Percentiles rank a stretch among this genome's conserved stretches.
phyloP scores from a whole-genome alignment of 2,113 vertebrate species.

The Menura novaehollandiae region DNA sequence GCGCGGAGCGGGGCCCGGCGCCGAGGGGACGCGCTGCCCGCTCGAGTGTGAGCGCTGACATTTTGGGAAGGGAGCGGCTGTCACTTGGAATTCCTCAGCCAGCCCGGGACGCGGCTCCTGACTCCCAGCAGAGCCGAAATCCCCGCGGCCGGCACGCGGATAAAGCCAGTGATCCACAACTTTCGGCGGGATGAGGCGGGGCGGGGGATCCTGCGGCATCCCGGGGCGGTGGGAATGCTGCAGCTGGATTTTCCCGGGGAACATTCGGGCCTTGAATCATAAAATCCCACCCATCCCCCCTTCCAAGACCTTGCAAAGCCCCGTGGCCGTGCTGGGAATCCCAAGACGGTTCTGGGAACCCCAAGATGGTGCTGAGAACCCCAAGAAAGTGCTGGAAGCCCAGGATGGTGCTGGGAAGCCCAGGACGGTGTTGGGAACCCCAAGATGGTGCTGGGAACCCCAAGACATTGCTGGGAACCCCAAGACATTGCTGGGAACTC shows the following conservation, averaged over 20 bases:
- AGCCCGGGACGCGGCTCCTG: neutral
- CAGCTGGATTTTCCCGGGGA: neutral
- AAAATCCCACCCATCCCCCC: accelerated
- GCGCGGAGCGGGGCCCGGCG: neutral
- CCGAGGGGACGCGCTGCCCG: neutral
- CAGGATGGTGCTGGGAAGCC: accelerated
- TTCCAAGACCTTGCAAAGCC: neutral
- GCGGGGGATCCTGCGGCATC: neutral
- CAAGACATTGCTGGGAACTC: neutral
- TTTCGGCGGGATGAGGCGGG: neutral
- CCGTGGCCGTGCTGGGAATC: neutral
- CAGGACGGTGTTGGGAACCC: neutral
- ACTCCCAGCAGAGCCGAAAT: neutral
- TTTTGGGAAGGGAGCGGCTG: neutral
- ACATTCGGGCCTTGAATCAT: neutral
- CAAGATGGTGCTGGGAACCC: accelerated
- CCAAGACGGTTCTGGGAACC: accelerated
- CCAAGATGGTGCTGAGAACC: accelerated
- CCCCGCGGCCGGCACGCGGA: accelerated
- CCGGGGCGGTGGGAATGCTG: accelerated
- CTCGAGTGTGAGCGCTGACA: constrained; percentile 13
- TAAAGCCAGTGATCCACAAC: accelerated
- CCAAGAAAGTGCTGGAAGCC: accelerated
- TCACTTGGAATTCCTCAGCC: neutral
- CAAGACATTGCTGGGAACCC: accelerated